phyloP scores from a whole-genome alignment of 1,140 invertebrate species.

The Archivesica marissinica region DNA sequence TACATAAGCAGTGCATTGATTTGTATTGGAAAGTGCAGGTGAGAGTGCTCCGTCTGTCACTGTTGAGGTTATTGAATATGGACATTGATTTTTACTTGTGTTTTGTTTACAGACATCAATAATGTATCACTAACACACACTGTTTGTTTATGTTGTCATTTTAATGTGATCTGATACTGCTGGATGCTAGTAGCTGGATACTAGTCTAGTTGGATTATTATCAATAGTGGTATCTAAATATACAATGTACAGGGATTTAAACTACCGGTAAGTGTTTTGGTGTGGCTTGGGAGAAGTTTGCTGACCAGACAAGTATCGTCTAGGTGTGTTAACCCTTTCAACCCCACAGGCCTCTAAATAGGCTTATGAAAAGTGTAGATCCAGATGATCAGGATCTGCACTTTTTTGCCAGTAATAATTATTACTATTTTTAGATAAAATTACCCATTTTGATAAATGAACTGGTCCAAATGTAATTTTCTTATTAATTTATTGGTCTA shows the following conservation, averaged over 20 bases:
- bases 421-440: too few relatives aligned
- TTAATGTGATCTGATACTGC: not conserved
- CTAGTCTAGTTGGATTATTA: not conserved
- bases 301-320: not conserved
- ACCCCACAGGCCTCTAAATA: too few relatives aligned
- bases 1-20: not conserved
- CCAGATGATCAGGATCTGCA: too few relatives aligned
- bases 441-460: too few relatives aligned
- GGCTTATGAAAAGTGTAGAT: too few relatives aligned
- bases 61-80: not conserved
- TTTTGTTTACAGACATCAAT: not conserved
- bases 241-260: too few relatives aligned
- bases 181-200: not conserved
- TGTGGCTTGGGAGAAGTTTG: not conserved
- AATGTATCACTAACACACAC: not conserved
- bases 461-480: too few relatives aligned
- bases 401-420: too few relatives aligned
- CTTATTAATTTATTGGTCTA: too few relatives aligned
- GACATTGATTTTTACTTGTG: not conserved
- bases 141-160: not conserved
- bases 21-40: not conserved
- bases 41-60: conserved; percentile 15
- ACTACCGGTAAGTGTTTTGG: not conserved
- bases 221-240: too few relatives aligned
- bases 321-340: not conserved